These are phyloP conservation scores for Nemotelus pantherinus DNA, from an alignment of 2,888 invertebrate species.

Conservation along the genomic window DNA sequence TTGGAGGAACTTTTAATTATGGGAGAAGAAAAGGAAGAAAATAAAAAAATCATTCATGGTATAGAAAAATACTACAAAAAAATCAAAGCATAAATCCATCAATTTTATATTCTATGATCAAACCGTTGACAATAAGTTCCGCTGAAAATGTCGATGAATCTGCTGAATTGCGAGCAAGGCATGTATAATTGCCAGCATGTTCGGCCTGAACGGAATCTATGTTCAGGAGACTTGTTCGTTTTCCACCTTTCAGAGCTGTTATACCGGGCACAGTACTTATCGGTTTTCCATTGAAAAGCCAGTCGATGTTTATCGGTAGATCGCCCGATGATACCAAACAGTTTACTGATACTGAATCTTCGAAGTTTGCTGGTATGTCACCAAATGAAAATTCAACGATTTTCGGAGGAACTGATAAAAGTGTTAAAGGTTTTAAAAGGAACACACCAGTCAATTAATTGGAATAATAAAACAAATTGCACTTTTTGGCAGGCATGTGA, in stretches of 20 bases:
- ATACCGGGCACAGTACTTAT: constrained; percentile 62
- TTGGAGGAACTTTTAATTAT: constrained; percentile 70
- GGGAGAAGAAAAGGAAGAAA: constrained; percentile 8
- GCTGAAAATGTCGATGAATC: constrained; percentile 69
- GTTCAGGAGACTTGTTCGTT: constrained; percentile 70
- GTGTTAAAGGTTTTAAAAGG: no score
- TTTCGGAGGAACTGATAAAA: constrained; percentile 77
- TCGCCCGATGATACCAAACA: constrained; percentile 81
- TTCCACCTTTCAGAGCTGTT: constrained; percentile 63
- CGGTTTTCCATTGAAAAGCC: constrained; percentile 66
- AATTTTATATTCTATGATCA: constrained; percentile 2
- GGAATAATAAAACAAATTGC: no score
- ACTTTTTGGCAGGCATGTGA: no score
- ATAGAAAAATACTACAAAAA: not conserved
- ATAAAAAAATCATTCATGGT: not conserved
- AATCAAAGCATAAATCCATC: not conserved
- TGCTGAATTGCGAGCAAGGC: constrained; percentile 70
- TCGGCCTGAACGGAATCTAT: constrained; percentile 72
- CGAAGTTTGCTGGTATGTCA: constrained; percentile 75
- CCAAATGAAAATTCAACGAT: constrained; percentile 81
- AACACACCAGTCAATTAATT: no score
- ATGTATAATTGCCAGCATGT: constrained; percentile 74
- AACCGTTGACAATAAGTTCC: constrained; percentile 71
- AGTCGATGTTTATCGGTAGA: constrained; percentile 76
- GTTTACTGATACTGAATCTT: constrained; percentile 75